Evolutionary conservation across 2,797 vertebrate species (phyloP), one percentile per base, ranked within the genome.

Genomic region (Manis pentadactyla): DNA sequence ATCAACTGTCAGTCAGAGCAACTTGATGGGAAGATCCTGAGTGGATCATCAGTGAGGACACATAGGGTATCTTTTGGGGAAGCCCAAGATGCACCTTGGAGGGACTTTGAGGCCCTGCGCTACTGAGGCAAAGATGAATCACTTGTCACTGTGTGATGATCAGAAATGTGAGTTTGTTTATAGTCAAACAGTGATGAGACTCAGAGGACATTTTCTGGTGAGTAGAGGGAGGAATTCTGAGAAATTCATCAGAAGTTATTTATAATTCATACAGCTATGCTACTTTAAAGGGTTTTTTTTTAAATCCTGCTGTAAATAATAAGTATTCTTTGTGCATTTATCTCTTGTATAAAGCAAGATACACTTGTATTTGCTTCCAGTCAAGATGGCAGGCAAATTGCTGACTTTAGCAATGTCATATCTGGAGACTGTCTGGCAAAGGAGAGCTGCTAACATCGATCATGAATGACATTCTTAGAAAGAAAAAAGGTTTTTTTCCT

Each of bases 381-480:
- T 46, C 21, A 39, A 95, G 66, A 93, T 19, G 93, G 73, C 37
- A 82, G 69, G 83, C 75, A 89, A 75, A 90, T 84, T 91, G 59
- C 75, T 96, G 92, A 96, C 37, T 94, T 71, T 64, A 90, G 73
- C 86, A 93, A 90, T 92, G 75, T 90, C 69, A 49, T 93, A 84
- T 77, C 83, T 90, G 66, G 71, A 93, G 83, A 90, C 71, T 91
- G 25, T 88, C 68, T 95, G 90, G 66, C 61, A 95, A 93, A 77
- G 42, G n/a, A 85, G 18, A 73, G 27, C 55, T 90, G 53, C 51
- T 91, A 94, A 89, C 49, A 93, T 95, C 49, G 39, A 95, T 95
- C 74, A 82, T 19, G 53, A 95, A 73, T 2, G 69, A 17, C 37
- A 85, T 81, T 57, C 73, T 90, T 92, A 77, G 42, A 92, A 96